Base-by-base conservation (phyloP, 1,140 invertebrate genomes). In the Drosophila watanabei region DNA sequence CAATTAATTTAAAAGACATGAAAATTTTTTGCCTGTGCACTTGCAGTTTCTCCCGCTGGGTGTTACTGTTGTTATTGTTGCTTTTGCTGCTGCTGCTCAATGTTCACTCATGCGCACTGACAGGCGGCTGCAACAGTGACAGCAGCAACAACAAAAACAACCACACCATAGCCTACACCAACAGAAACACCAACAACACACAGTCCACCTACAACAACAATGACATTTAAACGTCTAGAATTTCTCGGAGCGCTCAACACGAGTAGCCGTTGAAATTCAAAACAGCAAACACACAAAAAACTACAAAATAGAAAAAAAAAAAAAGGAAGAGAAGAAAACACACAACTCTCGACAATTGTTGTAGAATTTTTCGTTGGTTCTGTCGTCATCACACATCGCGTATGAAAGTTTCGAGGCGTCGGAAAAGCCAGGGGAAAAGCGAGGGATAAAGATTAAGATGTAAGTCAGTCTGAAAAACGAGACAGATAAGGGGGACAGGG, bases 51-150 rank as follows among this genome's bases (percentile, higher is more conserved):
- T 66, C 28, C 39, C 24, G 39, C 28, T 59, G 39, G 37, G 62
- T 32, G 43, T 72, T 71, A 56, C 45, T 83, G 18, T 32, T 73
- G 71, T 35, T 56, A n/a, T 45, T 79, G 41, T 46, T 62, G 64
- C 43, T 35, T 43, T 39, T 14, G 58, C 59, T 63, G 63, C 32
- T 32, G 62, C 68, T 65, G 86, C 79, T 70, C 86, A 80, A 86
- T 90, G 85, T 82, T 90, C 85, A 85, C 85, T 89, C 85, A 89
- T 89, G 85, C 85, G 86, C 85, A 85, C 60, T 85, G 78, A 89
- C 85, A 75, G 64, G 76, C 81, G 71, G 76, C 81, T 68, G 78
- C 78, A 80, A 48, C 78, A 80, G 54, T 60, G 49, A 59, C 66
- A 79, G 56, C 59, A 41, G 13, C 64, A 80, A 58, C 76, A 65